These are phyloP conservation scores for Aleiodes sp. DNA, from an alignment of 1,140 invertebrate species.

Conservation along the genomic window DNA sequence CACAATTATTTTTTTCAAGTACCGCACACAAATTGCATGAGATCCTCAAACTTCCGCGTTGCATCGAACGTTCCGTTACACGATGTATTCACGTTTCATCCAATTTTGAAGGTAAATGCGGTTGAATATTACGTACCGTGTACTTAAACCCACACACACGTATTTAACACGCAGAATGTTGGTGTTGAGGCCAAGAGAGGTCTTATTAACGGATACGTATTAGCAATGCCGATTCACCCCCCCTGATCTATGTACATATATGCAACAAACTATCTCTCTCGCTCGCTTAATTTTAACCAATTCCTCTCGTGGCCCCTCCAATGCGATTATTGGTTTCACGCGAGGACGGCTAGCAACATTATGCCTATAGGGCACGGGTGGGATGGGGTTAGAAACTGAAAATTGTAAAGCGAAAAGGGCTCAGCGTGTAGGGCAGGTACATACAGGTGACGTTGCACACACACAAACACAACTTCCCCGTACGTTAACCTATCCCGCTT, in stretches of 20 bases:
- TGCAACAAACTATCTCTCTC: slow-evolving; percentile 22
- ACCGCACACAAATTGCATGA: neutral
- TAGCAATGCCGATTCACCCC: slow-evolving; percentile 61
- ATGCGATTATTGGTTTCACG: slow-evolving; percentile 60
- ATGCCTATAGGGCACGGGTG: slow-evolving; percentile 32
- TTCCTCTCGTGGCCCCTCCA: slow-evolving; percentile 38
- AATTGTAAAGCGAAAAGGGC: slow-evolving; percentile 23
- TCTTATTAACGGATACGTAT: slow-evolving; percentile 62
- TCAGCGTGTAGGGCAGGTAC: neutral
- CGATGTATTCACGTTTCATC: neutral
- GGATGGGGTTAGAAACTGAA: slow-evolving; percentile 11
- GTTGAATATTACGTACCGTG: slow-evolving; percentile 14
- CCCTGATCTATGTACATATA: slow-evolving; percentile 64
- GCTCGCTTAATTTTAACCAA: slow-evolving; percentile 37
- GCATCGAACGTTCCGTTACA: neutral
- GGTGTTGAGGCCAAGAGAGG: slow-evolving; percentile 35
- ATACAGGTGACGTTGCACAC: slow-evolving; percentile 1
- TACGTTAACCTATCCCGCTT: slow-evolving; percentile 2
- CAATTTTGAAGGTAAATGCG: slow-evolving; percentile 6
- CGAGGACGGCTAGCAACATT: slow-evolving; percentile 58
- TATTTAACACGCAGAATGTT: no score
- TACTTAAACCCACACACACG: neutral
- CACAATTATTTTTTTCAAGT: no score
- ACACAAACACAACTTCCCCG: neutral
- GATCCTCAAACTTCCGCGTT: neutral